Evolutionary conservation across 2,113 vertebrate species (phyloP).

Genomic region (Albula glossodonta): DNA sequence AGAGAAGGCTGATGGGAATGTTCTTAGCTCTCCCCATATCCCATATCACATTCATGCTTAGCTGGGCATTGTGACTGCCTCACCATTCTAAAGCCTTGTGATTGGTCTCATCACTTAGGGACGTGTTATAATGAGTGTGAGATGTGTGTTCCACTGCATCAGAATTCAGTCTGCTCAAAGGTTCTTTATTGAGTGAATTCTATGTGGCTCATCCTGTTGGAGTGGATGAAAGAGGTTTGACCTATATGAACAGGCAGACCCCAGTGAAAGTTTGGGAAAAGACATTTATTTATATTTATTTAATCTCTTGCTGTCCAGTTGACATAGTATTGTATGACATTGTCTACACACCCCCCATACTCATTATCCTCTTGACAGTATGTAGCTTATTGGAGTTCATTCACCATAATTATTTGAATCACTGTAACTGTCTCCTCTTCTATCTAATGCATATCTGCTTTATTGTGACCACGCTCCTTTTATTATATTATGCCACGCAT

Average conservation of each 20-base stretch:
- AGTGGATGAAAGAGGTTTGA: no score
- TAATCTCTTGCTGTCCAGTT: neutral
- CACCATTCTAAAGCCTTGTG: neutral
- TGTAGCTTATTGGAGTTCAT: no score
- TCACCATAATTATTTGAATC: neutral
- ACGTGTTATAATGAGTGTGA: neutral
- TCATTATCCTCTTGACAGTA: no score
- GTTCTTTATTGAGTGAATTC: neutral
- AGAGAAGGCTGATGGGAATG: neutral
- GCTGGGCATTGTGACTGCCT: neutral
- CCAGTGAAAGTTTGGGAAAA: no score
- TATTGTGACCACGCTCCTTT: neutral
- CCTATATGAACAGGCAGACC: no score
- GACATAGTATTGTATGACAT: neutral
- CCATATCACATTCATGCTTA: conserved; percentile 12
- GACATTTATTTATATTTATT: no score
- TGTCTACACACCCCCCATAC: no score
- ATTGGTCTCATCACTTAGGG: neutral
- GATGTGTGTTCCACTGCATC: neutral
- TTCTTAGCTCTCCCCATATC: neutral
- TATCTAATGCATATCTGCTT: neutral
- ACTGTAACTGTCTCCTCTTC: neutral
- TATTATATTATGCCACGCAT: neutral
- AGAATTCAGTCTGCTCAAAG: neutral
- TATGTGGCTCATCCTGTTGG: no score